Conservation (phyloP, 1,140 invertebrate species). For the Drosophila murphyi region DNA sequence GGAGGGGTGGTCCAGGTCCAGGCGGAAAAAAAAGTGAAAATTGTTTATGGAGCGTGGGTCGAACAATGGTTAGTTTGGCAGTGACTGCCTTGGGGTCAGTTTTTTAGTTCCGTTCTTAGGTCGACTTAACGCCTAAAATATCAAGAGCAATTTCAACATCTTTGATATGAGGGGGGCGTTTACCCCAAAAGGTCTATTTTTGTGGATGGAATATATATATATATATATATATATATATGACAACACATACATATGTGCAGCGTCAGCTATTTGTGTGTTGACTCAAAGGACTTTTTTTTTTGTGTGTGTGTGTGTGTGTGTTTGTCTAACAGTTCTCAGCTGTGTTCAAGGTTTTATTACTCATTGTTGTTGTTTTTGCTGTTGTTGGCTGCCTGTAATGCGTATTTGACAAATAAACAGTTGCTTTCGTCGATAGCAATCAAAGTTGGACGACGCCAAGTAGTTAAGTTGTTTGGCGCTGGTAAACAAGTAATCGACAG, state of each 20-base stretch:
- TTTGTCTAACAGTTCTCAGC: slow-evolving; percentile 34
- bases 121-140: slow-evolving; percentile 65
- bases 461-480: slow-evolving; percentile 80
- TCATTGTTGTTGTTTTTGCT: slow-evolving; percentile 44
- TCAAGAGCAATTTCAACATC: slow-evolving; percentile 64
- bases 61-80: slow-evolving; percentile 34
- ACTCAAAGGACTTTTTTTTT: slow-evolving; percentile 66
- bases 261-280: slow-evolving; percentile 75
- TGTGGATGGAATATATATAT: not conserved
- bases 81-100: slow-evolving; percentile 54
- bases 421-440: slow-evolving; percentile 77
- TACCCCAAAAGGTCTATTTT: slow-evolving; percentile 28
- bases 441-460: slow-evolving; percentile 62
- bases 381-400: slow-evolving; percentile 70
- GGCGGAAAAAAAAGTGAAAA: slow-evolving; percentile 68
- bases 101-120: slow-evolving; percentile 48
- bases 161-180: slow-evolving; percentile 65
- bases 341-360: slow-evolving; percentile 60
- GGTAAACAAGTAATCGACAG: slow-evolving; percentile 79
- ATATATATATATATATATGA: not conserved
- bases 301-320: slow-evolving; percentile 25
- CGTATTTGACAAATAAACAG: slow-evolving; percentile 83
- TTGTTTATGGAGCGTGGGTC: slow-evolving; percentile 70
- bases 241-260: slow-evolving; percentile 67
- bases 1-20: slow-evolving; percentile 20